Evolutionary conservation across 2,113 vertebrate species (phyloP), one percentile per base, ranked within the genome.

Genomic region (Podarcis cretensis): DNA sequence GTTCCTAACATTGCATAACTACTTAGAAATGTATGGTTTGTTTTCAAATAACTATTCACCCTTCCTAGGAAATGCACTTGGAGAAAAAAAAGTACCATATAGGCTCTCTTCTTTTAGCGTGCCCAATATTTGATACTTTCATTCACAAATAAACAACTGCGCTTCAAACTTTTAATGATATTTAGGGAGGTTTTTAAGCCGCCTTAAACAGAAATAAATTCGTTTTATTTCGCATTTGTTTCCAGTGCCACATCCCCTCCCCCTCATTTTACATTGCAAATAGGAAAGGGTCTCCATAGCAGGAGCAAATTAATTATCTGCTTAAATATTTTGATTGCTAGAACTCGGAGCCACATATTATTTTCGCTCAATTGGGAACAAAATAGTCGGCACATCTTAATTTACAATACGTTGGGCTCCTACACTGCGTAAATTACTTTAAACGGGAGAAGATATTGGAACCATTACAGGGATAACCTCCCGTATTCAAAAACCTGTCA

Each of bases 321-420:
- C 90, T 94, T 87, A 73, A 89, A 95, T 92, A 92, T 94, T 92
- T 94, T 91, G 91, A 94, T 90, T 43, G 59, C 54, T 37, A 25
- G 85, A 69, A 32, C 23, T 81, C 77, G 16, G 30, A 1, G 18
- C 21, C 21, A 57, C n/a, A 25, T 37, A 30, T 35, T 59, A 2
- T 57, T 23, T 95, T 94, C 92, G 86, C 90, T 83, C 74, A 84
- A 91, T 92, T 91, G 94, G 88, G 82, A 92, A 94, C 91, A 93
- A 94, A 90, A 93, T 94, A 93, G 92, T 8, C n/a, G 88, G 92
- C 92, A 83, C 68, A 90, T 92, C 90, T 83, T 93, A 78, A 88
- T 93, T 90, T 85, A 87, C 91, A 43, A 88, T 89, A 90, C 73
- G 69, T 66, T 90, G 89, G 79, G 43, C 92, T 88, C 83, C 87